Base-by-base conservation (phyloP, 2,797 vertebrate species). In the Microcaecilia unicolor region DNA sequence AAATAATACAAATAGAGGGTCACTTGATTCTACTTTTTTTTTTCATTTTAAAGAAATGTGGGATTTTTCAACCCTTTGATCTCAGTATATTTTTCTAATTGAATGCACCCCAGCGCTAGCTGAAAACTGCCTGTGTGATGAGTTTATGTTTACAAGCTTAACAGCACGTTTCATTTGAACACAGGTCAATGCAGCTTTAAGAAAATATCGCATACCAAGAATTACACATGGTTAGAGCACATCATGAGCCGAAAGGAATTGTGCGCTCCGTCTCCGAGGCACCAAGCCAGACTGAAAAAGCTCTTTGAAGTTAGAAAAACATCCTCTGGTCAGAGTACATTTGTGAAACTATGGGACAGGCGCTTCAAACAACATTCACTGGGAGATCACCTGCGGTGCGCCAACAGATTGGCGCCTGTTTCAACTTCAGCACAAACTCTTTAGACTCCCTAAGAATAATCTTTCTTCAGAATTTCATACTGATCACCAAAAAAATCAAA, bases 361-460 rank as follows among this genome's bases (percentile, higher is more conserved):
- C 41, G 51, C 61, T 72, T 76, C 58, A 70, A 74, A 74, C 55
- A 74, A 70, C 68, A 70, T 58, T 60, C 43, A 28, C 48, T 57
- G 14, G 1, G 19, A 20, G 47, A 59, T 66, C 48, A 55, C 51
- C 66, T 68, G 58, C 7, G 34, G 65, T 46, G 62, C 45, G 35
- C 44, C 37, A 39, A 44, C 6, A 44, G 37, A 55, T 41, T 21
- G 64, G 67, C 48, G 54, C 51, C 53, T 22, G 26, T 11, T 46
- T 9, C 54, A 45, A 51, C 36, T 23, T 35, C 35, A 16, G 48
- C 41, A 15, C 10, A 13, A 51, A 34, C 41, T 34, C 44, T 44
- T 61, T 34, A 6, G 10, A 2, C 9, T 27, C 50, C 28, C 11
- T 15, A 22, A 29, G 22, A 8, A 13, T 4, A 6, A 18, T 6